Evolutionary conservation across 2,113 vertebrate species (phyloP), one percentile per base, ranked within the genome.

Genomic region (Dasyprocta punctata): DNA sequence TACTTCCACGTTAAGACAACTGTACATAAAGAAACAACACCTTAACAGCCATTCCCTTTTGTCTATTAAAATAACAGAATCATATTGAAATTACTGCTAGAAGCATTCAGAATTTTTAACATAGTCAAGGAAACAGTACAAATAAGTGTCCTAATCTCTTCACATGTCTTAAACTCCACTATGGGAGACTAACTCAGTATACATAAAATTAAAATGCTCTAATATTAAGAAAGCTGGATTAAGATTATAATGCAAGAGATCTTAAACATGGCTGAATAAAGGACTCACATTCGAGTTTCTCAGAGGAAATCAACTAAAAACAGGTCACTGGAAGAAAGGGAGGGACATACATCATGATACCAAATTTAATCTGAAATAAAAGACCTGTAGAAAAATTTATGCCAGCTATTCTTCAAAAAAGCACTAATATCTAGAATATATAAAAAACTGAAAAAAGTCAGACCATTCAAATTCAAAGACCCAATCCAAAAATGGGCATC

Each of bases 21-120:
- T 85, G 7, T 69, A 63, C 28, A 80, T 36, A 92, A 92, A 77
- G 56, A 93, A 95, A 82, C 82, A 30, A 81, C 13, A 97, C 8
- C 60, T 44, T 47, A 93, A 92, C 20, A 73, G 26, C n/a, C 33
- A 92, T 86, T 71, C 13, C 13, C 1, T 13, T 44, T 36, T 77
- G 33, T 54, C 60, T 90, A 90, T 92, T 58, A 94, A 92, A 58
- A 12, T 56, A 13, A 84, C 7, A 36, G 33, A 95, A 90, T 81
- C 9, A 30, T 61, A 92, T 2, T 78, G 22, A 92, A 92, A 91
- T 85, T 90, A 82, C 22, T 49, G 80, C 13, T 81, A 67, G 22
- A 95, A 77, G 12, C 9, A 92, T 86, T 86, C 14, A 93, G 56
- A 92, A 96, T 90, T 71, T 58, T 88, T 78, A 41, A 83, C 28